A percentile compares a stretch with the other conserved stretches of the same genome.
These are phyloP conservation scores for Dasysyrphus albostriatus DNA, from an alignment of 2,888 invertebrate species.

Conservation along the genomic window DNA sequence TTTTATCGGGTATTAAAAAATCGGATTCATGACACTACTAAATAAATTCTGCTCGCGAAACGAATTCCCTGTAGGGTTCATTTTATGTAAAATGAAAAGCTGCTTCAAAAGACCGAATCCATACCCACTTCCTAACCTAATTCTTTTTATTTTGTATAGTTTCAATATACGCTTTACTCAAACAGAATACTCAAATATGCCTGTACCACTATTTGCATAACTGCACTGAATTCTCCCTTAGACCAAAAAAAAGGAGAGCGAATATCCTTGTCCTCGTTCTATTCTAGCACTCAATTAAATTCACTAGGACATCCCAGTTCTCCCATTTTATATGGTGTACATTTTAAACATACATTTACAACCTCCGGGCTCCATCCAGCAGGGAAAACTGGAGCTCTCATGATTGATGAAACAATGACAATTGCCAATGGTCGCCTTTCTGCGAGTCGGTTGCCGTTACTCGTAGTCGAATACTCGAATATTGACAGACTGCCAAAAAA, in stretches of 20 bases:
- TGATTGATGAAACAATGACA: constrained; percentile 70
- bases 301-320: constrained; percentile 48
- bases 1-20: neutral
- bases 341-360: constrained; percentile 34
- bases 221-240: constrained; percentile 27
- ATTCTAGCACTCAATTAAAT: constrained; percentile 66
- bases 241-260: constrained; percentile 1
- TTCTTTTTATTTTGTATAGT: constrained; percentile 43
- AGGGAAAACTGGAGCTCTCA: constrained; percentile 41
- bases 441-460: constrained; percentile 6
- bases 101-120: constrained; percentile 8
- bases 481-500: constrained; percentile 38
- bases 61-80: neutral
- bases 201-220: constrained; percentile 56
- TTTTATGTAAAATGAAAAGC: constrained; percentile 17
- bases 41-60: constrained; percentile 6
- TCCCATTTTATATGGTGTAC: neutral
- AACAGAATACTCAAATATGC: constrained; percentile 58
- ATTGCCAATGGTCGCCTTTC: constrained; percentile 52
- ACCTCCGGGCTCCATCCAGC: constrained; percentile 21
- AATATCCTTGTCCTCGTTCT: constrained; percentile 55
- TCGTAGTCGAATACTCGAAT: constrained; percentile 25
- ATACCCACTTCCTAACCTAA: constrained; percentile 38
- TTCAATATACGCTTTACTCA: constrained; percentile 20
- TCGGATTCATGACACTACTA: constrained; percentile 1